Percentiles rank a stretch among this genome's conserved stretches.
Conservation (phyloP, 2,888 invertebrate genomes). For the Ashinkailepas kermadecensis region DNA sequence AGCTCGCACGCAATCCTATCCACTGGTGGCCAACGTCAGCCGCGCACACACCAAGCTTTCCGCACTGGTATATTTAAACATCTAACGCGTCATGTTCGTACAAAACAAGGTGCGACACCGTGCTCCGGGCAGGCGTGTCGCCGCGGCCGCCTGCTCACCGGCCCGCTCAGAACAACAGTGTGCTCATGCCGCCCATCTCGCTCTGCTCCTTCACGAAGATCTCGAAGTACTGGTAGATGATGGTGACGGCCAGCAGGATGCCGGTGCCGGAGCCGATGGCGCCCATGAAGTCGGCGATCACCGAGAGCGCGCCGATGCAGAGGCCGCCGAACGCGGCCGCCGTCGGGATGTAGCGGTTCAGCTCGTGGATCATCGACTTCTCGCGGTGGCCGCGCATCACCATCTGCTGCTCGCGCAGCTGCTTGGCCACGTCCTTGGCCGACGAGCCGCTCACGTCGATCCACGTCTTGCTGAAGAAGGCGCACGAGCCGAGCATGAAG, state of each 20-base stretch:
- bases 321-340: conserved; percentile 99
- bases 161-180: conserved; percentile 70
- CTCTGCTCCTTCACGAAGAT: conserved; percentile 99
- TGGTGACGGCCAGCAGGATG: conserved; percentile 96
- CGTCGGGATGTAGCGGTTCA: conserved; percentile 99
- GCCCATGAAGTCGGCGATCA: conserved; percentile 96
- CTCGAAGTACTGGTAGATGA: conserved; percentile 99
- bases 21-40: too few relatives aligned
- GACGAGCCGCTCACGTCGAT: conserved; percentile 99
- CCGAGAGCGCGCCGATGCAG: conserved; percentile 97
- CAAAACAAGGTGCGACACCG: too few relatives aligned
- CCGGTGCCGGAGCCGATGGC: conserved; percentile 81
- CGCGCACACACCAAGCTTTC: too few relatives aligned
- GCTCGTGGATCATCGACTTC: conserved; percentile 98
- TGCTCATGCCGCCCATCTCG: conserved; percentile 98
- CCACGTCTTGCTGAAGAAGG: conserved; percentile 99
- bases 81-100: too few relatives aligned
- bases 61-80: too few relatives aligned
- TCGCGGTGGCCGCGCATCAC: conserved; percentile 99
- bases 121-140: neutral
- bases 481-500: conserved; percentile 99
- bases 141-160: too few relatives aligned
- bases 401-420: conserved; percentile 99
- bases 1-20: too few relatives aligned
- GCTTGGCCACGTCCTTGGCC: conserved; percentile 99